Evolutionary conservation across 2,888 invertebrate species (phyloP), one percentile per base, ranked within the genome.

Genomic region (Agrotis clavis): DNA sequence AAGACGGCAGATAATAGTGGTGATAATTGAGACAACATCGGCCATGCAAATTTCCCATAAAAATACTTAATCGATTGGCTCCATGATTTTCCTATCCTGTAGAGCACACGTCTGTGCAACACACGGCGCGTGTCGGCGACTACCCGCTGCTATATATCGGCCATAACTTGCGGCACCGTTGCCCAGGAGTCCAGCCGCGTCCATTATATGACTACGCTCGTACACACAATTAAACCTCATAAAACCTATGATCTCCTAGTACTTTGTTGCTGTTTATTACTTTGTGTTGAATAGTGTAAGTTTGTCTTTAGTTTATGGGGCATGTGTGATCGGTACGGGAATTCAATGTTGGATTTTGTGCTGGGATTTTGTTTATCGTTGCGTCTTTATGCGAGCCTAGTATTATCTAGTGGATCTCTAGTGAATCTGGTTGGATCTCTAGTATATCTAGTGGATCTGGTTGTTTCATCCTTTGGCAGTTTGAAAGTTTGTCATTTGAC

Each of bases 211-310:
- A 87, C 81, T 82, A 82, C 84, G 87, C 82, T 81, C 85, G 82
- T 86, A 85, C 89, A 90, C 90, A 89, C 91, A 90, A 91, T 91
- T 92, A 92, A 91, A 90, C 84, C 87, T 88, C 89, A 91, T 92
- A 92, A 90, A 90, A 88, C 89, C 86, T 86, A 90, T 90, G 90
- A 90, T 88, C 84, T 79, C 90, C 89, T 89, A 81, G 87, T 88
- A 87, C 88, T 87, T 88, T 82, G 81, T 81, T 74, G 77, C 70
- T 82, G 81, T 84, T 86, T 86, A 86, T 86, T 85, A 70, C 76
- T 68, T 60, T 75, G 75, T 82, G 67, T 59, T 81, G 66, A 61
- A 74, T 67, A 62, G 68, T 66, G 60, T 74, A 75, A 69, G 60
- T 71, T 64, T 78, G 77, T 69, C 47, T 45, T 60, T 69, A 53